Percentiles rank a stretch among this genome's conserved stretches.
phyloP scores from a whole-genome alignment of 2,113 vertebrate genomes.

The Lynx canadensis region DNA sequence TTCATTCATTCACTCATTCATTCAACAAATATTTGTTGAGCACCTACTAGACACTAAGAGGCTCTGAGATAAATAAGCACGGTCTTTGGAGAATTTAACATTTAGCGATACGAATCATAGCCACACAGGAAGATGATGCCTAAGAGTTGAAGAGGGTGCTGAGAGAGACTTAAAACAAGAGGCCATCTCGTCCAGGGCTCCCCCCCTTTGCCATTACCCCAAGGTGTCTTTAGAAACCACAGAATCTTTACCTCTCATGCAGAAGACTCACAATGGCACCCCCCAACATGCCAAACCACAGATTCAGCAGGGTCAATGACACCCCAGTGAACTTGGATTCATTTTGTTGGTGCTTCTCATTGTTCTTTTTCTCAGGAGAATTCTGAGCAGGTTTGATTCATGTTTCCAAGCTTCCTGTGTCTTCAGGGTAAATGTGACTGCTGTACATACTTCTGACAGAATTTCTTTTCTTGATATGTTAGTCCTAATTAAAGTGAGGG shows the following conservation, averaged over 20 bases:
- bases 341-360: not conserved
- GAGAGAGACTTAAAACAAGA: not conserved
- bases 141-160: not conserved
- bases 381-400: not conserved
- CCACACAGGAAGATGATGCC: not conserved
- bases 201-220: not conserved
- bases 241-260: not conserved
- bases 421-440: not conserved
- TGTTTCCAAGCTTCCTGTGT: not conserved
- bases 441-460: conserved; percentile 56
- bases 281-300: not conserved
- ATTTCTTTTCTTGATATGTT: conserved; percentile 63
- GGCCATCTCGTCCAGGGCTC: not conserved
- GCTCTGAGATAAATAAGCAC: not conserved
- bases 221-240: not conserved
- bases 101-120: not conserved
- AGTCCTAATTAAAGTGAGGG: conserved; percentile 73
- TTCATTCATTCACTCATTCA: not conserved
- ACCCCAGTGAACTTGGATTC: not conserved
- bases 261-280: not conserved
- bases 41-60: not conserved
- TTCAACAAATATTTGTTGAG: not conserved
- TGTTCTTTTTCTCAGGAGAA: not conserved
- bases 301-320: not conserved
- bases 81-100: not conserved